Base-by-base conservation (phyloP, 2,113 vertebrate genomes). In the Cheilinus undulatus region DNA sequence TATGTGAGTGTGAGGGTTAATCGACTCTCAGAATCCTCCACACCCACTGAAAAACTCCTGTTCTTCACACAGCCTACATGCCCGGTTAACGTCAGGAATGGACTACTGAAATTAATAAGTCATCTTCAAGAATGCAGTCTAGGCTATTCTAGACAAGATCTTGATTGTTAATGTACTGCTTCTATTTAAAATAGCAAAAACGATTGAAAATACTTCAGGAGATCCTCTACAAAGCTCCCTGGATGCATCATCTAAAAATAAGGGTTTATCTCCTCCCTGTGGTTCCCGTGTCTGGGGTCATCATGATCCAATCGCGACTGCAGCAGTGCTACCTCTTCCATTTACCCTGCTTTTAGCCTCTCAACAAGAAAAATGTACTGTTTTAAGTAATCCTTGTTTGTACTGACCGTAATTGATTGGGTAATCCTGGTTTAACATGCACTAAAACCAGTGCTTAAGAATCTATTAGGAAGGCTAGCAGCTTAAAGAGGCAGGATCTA, bases 351-450 rank as follows among this genome's bases (percentile, higher is more conserved):
- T 92, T 94, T 93, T 92, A 92, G 88, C 85, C 86, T 86, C 75
- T 89, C 85, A 86, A 92, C 88, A 91, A 92, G 94, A 95, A 92
- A 93, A 94, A 95, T 95, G 90, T 93, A 94, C 91, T 94, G 93
- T 95, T 94, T 94, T 94, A 95, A 95, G 93, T 94, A 94, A 95
- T 94, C 93, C 93, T 94, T 94, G 93, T 95, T 94, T 94, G 93
- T 89, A 91, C 93, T 91, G 90, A 89, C 90, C 92, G 93, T 94
- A 94, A 95, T 95, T 95, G 94, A 95, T 95, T 94, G 91, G 92
- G 91, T 95, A 95, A 95, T 95, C 94, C 94, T 92, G 93, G 93
- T 95, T 95, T 95, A 94, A 95, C 94, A 94, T 94, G 92, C 93
- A 94, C 91, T 94, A 94, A 93, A 94, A 92, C 93, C 92, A 92